Conservation (phyloP, 2,888 invertebrate species). For the Heteromyza rotundicornis region DNA sequence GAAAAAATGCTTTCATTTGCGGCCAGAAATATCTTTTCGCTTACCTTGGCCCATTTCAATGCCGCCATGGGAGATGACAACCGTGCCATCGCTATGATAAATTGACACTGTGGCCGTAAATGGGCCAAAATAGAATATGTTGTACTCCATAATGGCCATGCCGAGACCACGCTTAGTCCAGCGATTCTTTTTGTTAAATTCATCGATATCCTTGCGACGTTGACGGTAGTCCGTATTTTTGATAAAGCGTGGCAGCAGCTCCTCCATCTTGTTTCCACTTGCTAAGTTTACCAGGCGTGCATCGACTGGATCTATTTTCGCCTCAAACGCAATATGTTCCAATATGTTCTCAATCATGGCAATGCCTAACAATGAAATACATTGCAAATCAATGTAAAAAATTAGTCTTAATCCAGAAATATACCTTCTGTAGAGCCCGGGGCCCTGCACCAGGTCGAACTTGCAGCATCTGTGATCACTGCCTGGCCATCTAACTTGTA, state of each 20-base stretch:
- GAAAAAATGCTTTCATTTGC: neutral
- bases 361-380: slow-evolving; percentile 48
- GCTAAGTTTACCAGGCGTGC: slow-evolving; percentile 66
- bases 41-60: slow-evolving; percentile 80
- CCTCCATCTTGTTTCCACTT: slow-evolving; percentile 49
- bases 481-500: slow-evolving; percentile 72
- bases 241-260: slow-evolving; percentile 64
- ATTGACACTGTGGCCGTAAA: slow-evolving; percentile 69
- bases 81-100: slow-evolving; percentile 73
- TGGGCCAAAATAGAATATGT: slow-evolving; percentile 63
- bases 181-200: slow-evolving; percentile 72
- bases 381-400: neutral
- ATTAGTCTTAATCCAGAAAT: too few species aligned
- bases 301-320: slow-evolving; percentile 66
- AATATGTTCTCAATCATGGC: slow-evolving; percentile 69
- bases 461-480: slow-evolving; percentile 70
- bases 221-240: slow-evolving; percentile 65
- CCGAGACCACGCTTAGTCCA: slow-evolving; percentile 75
- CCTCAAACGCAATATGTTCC: slow-evolving; percentile 67
- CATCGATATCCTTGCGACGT: slow-evolving; percentile 65
- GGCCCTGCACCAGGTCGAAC: slow-evolving; percentile 73
- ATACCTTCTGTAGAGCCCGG: slow-evolving; percentile 67
- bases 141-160: slow-evolving; percentile 73
- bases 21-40: neutral
- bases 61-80: slow-evolving; percentile 73